Base-by-base conservation (phyloP, 2,888 invertebrate genomes). In the Lasioglossum zephyrum region DNA sequence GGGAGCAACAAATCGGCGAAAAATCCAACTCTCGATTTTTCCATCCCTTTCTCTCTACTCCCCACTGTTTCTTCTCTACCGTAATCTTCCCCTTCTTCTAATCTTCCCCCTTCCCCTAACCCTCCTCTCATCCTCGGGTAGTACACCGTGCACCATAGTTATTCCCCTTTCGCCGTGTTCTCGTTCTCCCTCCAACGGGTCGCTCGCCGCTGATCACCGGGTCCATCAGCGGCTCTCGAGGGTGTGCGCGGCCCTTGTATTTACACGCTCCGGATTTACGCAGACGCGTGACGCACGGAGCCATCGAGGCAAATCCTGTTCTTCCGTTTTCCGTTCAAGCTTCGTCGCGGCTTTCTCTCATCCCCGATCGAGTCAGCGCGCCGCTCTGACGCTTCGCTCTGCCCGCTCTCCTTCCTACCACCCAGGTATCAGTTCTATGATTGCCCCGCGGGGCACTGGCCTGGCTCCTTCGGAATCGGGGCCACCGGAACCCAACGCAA, bases 201-300 rank as follows among this genome's bases (percentile, higher is more conserved):
- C 66, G 69, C 22, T 18, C 41, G n/a, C 22, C 69, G 69, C 39
- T 70, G 39, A 44, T 57, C 72, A 66, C 47, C 57, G 66, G 66
- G 74, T 77, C 80, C 73, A 74, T 81, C 73, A 73, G 76, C 79
- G 79, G 78, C 57, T 57, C 57, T 78, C 70, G 85, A 74, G 82
- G 89, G 84, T 77, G 84, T 73, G 80, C 74, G 80, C 84, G 81
- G 75, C 26, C 41, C 26, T 41, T 87, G 88, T 92, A 93, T 92
- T 92, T 92, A 91, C 91, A 88, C 91, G 91, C 83, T 89, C 92
- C 90, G 93, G 92, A 92, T 93, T 92, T 92, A 90, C 90, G 89
- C 87, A 90, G 91, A 92, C 91, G 89, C 86, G 85, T 92, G 92
- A 92, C 93, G 92, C 89, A 93, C 92, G 91, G 90, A 88, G 90